Evolutionary conservation across 1,140 invertebrate genomes (phyloP).

Genomic region (Diorhabda elongata): DNA sequence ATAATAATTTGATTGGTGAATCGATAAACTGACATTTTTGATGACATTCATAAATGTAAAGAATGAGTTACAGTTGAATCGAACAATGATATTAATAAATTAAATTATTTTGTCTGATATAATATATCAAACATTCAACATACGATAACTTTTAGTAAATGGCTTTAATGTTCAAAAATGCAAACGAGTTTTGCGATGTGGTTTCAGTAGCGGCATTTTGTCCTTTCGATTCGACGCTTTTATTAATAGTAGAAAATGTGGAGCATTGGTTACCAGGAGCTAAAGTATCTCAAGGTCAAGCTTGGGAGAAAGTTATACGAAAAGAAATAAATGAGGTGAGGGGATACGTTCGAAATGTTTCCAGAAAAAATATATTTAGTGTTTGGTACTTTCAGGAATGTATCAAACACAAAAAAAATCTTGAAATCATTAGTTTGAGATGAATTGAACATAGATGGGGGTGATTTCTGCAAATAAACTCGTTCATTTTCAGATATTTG

Average conservation of each 20-base stretch:
- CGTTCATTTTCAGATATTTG: slow-evolving; percentile 14
- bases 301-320: slow-evolving; percentile 25
- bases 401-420: neutral
- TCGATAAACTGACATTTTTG: too few species aligned
- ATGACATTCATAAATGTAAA: too few species aligned
- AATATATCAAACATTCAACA: too few species aligned
- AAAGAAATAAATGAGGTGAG: slow-evolving; percentile 29
- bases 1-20: too few species aligned
- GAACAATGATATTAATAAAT: too few species aligned
- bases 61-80: too few species aligned
- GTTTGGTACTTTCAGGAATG: too few species aligned
- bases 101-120: too few species aligned
- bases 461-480: neutral
- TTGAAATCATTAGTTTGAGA: neutral
- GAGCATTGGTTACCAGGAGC: slow-evolving; percentile 33
- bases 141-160: neutral
- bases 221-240: slow-evolving; percentile 28
- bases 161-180: slow-evolving; percentile 19
- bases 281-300: slow-evolving; percentile 16
- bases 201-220: slow-evolving; percentile 34
- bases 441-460: neutral
- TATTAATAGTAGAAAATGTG: slow-evolving; percentile 32
- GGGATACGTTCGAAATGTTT: too few species aligned
- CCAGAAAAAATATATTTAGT: too few species aligned
- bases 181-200: slow-evolving; percentile 26